Base-by-base conservation (phyloP, 2,113 vertebrate species). In the Cromileptes altivelis region DNA sequence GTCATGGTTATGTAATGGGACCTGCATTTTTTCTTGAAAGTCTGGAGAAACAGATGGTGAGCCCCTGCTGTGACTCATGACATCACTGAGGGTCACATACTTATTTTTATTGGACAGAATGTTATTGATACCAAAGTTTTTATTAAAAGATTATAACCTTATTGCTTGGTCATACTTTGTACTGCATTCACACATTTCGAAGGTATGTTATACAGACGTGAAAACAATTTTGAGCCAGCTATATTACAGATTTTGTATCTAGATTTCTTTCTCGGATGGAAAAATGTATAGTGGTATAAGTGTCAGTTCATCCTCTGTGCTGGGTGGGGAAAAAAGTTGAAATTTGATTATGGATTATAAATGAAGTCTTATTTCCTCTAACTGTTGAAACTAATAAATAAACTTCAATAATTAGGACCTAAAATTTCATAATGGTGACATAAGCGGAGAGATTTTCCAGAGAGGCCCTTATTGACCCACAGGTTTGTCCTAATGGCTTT, bases 61-160 rank as follows among this genome's bases (percentile, higher is more conserved):
- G 33, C 73, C 78, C 81, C 75, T 70, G 58, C 40, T 73, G 78
- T 91, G 79, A 81, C 84, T 68, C 17, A 6, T 65, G 42, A 80
- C 70, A 70, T 75, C 70, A 40, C 3, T 17, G 27, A 70, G 57
- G 61, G 78, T 89, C 68, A 81, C 77, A 27, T 23, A 37, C 33
- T 77, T 71, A 85, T 86, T 88, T 90, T 89, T 86, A 90, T 89
- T 81, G 84, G 88, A 86, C 85, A 91, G 81, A 93, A 91, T 93
- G 90, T 93, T 89, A 90, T 88, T 93, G 80, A 95, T 92, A 90
- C 92, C 90, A 94, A 95, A 93, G 86, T 93, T 95, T 94, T 91
- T 94, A 95, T 94, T 94, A 96, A 95, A 95, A 89, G 84, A 89
- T 81, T 88, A 87, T 84, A 91, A 89, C 76, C 75, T 58, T 75